Base-by-base conservation (phyloP, 2,113 vertebrate genomes). In the Dasypus novemcinctus region DNA sequence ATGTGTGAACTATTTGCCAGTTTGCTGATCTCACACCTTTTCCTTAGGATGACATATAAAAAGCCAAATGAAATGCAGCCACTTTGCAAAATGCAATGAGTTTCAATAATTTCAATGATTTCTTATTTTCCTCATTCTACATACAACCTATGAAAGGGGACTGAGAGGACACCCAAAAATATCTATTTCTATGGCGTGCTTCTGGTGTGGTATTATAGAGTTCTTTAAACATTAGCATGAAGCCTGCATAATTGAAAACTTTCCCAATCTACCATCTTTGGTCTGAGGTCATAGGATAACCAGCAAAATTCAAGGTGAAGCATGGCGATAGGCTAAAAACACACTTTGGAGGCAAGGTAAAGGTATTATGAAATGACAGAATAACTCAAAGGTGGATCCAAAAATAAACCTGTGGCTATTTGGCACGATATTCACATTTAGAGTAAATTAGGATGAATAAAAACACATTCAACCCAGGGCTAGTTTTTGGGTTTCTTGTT, bases 31-130 rank as follows among this genome's bases (percentile, higher is more conserved):
- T 90, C 87, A 17, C 11, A 36, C 23, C 61, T 69, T 75, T 69
- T 84, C 36, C 90, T 76, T 46, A 85, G 17, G 69, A 63, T 57
- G 69, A 75, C 25, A 85, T 8, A 1, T 3, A 68, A 71, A 29
- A 79, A 69, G 13, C 46, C 91, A 94, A 93, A 17, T 78, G 61
- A 94, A 84, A 96, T 17, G 52, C 14, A 43, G 43, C 14, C 64
- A 71, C 43, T 92, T 15, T 61, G 36, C 69, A 90, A 90, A 85
- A 71, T 43, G 11, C 64, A 84, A 46, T 5, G 27, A 81, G 31
- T 27, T 59, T 46, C 54, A 90, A 66, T 14, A 21, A 80, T 57
- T 75, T 69, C 46, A 63, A 20, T 31, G 4, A 41, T 69, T 38
- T 46, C 13, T 94, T 3, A 69, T 21, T 31, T 61, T 85, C 71